A percentile compares a stretch with the other conserved stretches of the same genome.
Evolutionary conservation across 2,888 invertebrate species (phyloP).

Genomic region (Dromius quadrimaculatus): DNA sequence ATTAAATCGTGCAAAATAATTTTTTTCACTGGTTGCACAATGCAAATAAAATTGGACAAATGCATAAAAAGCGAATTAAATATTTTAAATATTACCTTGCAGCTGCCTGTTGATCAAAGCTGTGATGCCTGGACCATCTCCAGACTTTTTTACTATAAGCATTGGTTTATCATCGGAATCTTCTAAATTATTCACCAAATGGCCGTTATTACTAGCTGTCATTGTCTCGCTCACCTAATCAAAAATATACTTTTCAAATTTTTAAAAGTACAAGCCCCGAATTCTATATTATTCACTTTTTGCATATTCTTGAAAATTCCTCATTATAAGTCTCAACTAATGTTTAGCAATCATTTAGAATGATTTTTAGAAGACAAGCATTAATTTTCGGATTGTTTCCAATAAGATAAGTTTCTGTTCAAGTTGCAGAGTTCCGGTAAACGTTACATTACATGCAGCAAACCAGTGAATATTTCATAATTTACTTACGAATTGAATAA

Average conservation of each 20-base stretch:
- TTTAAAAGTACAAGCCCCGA: no score
- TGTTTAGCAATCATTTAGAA: no score
- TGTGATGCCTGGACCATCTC: slow-evolving; percentile 82
- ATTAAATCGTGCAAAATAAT: slow-evolving; percentile 46
- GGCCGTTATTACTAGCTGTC: slow-evolving; percentile 80
- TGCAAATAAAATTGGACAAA: slow-evolving; percentile 44
- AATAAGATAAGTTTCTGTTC: no score
- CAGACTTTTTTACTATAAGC: slow-evolving; percentile 80
- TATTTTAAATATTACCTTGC: slow-evolving; percentile 72
- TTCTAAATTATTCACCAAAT: slow-evolving; percentile 78
- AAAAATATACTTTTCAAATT: slow-evolving; percentile 51
- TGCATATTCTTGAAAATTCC: no score
- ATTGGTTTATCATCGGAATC: slow-evolving; percentile 82
- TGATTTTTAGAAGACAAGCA: no score
- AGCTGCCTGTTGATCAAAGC: slow-evolving; percentile 81
- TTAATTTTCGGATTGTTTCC: no score
- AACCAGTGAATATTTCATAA: no score
- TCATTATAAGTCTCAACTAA: no score
- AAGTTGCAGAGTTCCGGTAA: no score
- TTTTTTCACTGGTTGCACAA: slow-evolving; percentile 32
- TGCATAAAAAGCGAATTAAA: slow-evolving; percentile 15
- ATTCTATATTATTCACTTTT: no score
- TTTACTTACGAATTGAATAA: no score
- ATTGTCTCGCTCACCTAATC: slow-evolving; percentile 85
- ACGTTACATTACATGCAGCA: no score